These are phyloP conservation scores for Pyrrhosoma nymphula DNA, from an alignment of 2,888 invertebrate genomes.

Conservation along the genomic window DNA sequence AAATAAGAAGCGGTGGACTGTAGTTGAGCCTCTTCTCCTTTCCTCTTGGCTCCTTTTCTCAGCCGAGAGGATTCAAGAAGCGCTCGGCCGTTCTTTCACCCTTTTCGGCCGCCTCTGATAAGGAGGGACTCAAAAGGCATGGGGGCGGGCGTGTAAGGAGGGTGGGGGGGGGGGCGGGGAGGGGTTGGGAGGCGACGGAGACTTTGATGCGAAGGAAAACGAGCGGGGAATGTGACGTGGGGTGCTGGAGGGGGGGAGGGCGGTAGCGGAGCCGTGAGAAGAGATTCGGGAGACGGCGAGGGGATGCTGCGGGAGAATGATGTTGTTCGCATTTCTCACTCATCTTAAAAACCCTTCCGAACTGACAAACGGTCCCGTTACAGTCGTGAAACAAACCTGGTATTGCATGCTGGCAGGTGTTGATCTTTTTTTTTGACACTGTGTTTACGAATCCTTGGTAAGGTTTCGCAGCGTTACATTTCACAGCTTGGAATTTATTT, in stretches of 20 bases:
- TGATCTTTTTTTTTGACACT: neutral
- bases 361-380: neutral
- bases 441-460: neutral
- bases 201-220: neutral
- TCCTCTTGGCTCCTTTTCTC: neutral
- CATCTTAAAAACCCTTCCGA: neutral
- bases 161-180: neutral
- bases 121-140: too few relatives aligned
- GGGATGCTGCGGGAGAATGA: neutral
- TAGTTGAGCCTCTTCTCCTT: neutral
- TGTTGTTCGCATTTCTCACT: neutral
- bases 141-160: neutral
- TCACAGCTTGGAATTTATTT: too few relatives aligned
- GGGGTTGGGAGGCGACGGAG: neutral
- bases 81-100: too few relatives aligned
- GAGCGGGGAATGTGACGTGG: neutral
- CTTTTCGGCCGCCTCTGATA: too few relatives aligned
- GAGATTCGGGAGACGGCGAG: neutral
- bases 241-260: too few relatives aligned
- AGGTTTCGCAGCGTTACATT: neutral
- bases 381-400: neutral
- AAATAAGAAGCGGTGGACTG: neutral
- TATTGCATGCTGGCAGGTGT: neutral
- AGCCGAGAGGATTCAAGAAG: neutral
- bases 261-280: neutral